Percentiles rank a stretch among this genome's conserved stretches.
Conservation (phyloP, 2,888 invertebrate species). For the Subacronicta megacephala region DNA sequence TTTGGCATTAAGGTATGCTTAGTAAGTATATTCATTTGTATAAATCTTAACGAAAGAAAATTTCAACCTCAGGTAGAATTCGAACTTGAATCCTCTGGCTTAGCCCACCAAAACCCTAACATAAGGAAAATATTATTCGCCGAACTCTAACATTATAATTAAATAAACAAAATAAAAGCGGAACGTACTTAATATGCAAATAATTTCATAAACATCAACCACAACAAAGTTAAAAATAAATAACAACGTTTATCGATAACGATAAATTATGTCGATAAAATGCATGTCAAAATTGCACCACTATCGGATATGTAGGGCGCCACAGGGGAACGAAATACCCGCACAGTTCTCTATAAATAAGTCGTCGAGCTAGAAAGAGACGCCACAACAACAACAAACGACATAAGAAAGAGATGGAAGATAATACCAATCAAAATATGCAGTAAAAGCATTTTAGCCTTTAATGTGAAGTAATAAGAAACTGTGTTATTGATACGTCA, state of each 20-base stretch:
- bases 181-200: not conserved
- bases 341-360: slow-evolving; percentile 79
- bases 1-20: no score
- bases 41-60: no score
- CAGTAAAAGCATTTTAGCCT: slow-evolving; percentile 61
- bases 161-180: not conserved
- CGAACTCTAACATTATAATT: not conserved
- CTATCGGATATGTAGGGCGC: slow-evolving; percentile 79
- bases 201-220: not conserved
- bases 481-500: slow-evolving; percentile 44
- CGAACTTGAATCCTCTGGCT: no score
- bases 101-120: no score
- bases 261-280: slow-evolving; percentile 48
- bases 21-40: no score
- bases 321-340: slow-evolving; percentile 77
- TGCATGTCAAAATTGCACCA: slow-evolving; percentile 60
- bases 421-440: slow-evolving; percentile 58
- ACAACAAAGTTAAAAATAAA: slow-evolving; percentile 2
- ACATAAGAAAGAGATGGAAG: slow-evolving; percentile 68
- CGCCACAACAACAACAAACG: slow-evolving; percentile 53
- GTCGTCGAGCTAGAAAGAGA: slow-evolving; percentile 69
- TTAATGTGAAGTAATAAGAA: slow-evolving; percentile 59
- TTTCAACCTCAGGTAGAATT: no score
- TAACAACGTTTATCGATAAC: slow-evolving; percentile 26
- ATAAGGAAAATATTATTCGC: not conserved